Percentiles rank a stretch among this genome's conserved stretches.
Evolutionary conservation across 2,113 vertebrate genomes (phyloP).

Genomic region (Heptranchias perlo): DNA sequence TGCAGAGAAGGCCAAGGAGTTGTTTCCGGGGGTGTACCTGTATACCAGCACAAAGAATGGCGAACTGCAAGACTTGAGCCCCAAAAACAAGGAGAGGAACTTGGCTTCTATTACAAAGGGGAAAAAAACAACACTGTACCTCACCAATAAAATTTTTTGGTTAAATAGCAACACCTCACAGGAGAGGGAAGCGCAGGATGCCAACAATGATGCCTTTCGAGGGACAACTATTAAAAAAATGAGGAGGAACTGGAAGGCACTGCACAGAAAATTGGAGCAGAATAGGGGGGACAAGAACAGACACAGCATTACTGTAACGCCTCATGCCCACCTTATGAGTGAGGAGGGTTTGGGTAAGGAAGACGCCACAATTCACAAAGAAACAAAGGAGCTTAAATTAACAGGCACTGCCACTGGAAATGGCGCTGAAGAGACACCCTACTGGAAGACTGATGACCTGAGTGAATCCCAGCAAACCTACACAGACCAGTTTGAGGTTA

Average conservation of each 20-base stretch:
- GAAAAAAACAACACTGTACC: slow-evolving; percentile 52
- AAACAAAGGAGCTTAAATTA: background rate
- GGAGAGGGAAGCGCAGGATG: slow-evolving; percentile 40
- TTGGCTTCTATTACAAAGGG: slow-evolving; percentile 52
- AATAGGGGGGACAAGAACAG: slow-evolving; percentile 37
- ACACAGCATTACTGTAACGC: background rate
- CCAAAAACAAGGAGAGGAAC: slow-evolving; percentile 50
- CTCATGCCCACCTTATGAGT: background rate
- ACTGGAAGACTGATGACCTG: slow-evolving; percentile 28
- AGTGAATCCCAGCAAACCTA: slow-evolving; percentile 50
- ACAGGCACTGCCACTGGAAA: background rate
- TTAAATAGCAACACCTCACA: slow-evolving; percentile 52
- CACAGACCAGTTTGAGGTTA: slow-evolving; percentile 48
- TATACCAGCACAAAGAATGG: slow-evolving; percentile 67
- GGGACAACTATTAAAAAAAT: slow-evolving; percentile 28
- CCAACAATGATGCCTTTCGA: background rate
- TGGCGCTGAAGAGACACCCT: background rate
- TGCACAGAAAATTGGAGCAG: slow-evolving; percentile 41
- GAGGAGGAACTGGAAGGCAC: slow-evolving; percentile 40
- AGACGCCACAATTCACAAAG: background rate
- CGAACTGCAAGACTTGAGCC: slow-evolving; percentile 62
- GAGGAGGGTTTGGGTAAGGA: slow-evolving; percentile 38
- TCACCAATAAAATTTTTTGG: slow-evolving; percentile 47
- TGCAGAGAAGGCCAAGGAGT: slow-evolving; percentile 54
- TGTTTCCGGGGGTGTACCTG: slow-evolving; percentile 75